Evolutionary conservation across 2,888 invertebrate genomes (phyloP), one percentile per base, ranked within the genome.

Genomic region (Acrobasis suavella): DNA sequence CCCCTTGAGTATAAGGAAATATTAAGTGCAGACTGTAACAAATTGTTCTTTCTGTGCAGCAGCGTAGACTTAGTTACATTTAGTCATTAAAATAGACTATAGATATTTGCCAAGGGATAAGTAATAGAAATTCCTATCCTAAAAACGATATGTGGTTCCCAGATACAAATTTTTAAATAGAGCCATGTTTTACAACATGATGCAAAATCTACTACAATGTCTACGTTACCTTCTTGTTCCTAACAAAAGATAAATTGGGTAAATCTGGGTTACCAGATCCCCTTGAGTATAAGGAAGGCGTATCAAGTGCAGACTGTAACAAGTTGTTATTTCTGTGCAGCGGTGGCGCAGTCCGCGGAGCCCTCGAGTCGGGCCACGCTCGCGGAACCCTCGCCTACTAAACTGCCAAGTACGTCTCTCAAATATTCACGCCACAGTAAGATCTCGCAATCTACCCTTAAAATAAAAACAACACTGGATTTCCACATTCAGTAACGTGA

Each of bases 401-500:
- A 93, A 86, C 88, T 89, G 84, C 93, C 94, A 93, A 93, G 93
- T 94, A 94, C 85, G 93, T 94, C 84, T 78, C 72, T 71, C 76
- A 75, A 70, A 74, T 74, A 69, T 68, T 61, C 68, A 69, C 78
- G 86, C 87, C 85, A 80, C 72, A 87, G 87, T 86, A 89, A 88
- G 86, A 87, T 86, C 87, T 85, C 80, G 55, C 64, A 66, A 66
- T 55, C 61, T 58, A 54, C 39, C 59, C 14, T 46, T 32, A 58
- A n/a, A 15, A 38, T 49, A 60, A 50, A 60, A 16, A 51, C 60
- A 51, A 14, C 6, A 8, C 56, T 12, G 9, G 12, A 42, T 42
- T 56, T 22, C 22, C 16, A 12, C 10, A 8, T 42, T 10, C 17
- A 16, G 9, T 7, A 42, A 56, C 14, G 9, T 22, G 0, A 56